Evolutionary conservation across 2,888 invertebrate species (phyloP).

Genomic region (Acrocyrtus sp.): DNA sequence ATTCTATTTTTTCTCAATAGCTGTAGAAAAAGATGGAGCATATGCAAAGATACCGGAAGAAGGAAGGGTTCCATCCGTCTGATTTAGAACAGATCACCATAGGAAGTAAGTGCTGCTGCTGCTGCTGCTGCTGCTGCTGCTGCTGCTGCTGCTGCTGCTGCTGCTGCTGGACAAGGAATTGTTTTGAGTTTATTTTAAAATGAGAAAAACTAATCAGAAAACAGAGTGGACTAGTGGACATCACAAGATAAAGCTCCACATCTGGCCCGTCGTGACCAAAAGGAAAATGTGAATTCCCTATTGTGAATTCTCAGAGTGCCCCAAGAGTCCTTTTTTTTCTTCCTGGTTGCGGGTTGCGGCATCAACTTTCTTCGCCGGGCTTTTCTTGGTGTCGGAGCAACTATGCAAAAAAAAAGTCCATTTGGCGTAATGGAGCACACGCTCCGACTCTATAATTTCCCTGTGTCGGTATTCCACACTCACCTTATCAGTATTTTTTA

Average conservation of each 20-base stretch:
- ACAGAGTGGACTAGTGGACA: neutral
- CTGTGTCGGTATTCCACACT: neutral
- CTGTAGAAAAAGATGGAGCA: neutral
- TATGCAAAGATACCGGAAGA: slow-evolving; percentile 29
- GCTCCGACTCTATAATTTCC: neutral
- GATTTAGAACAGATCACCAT: neutral
- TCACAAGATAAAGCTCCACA: neutral
- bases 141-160: too few relatives aligned
- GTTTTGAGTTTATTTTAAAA: too few relatives aligned
- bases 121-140: too few relatives aligned
- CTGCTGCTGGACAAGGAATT: neutral
- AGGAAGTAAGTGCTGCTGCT: neutral
- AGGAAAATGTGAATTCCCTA: neutral
- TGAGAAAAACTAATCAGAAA: neutral
- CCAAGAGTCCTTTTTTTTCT: neutral
- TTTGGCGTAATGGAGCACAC: neutral
- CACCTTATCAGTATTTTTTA: neutral
- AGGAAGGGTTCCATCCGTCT: slow-evolving; percentile 19
- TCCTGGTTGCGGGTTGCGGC: neutral
- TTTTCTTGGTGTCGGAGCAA: too few relatives aligned
- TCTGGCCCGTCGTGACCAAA: neutral
- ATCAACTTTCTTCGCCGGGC: neutral
- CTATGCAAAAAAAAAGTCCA: too few relatives aligned
- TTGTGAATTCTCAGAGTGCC: neutral
- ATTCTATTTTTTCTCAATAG: slow-evolving; percentile 11